phyloP scores from a whole-genome alignment of 2,113 vertebrate species.

The Siphamia tubifer region DNA sequence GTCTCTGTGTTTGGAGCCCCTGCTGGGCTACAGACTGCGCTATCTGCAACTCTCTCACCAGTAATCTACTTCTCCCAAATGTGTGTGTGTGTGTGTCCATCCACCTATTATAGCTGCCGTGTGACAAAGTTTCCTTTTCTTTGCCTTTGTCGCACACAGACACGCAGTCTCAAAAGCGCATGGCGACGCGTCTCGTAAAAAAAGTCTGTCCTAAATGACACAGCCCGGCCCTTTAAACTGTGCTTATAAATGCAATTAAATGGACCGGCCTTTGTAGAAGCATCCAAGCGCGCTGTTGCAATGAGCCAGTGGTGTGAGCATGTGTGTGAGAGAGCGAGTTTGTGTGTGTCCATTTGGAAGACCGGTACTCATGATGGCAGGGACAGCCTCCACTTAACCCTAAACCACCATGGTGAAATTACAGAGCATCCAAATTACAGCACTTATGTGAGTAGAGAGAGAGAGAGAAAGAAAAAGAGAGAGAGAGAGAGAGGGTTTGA shows the following conservation, averaged over 20 bases:
- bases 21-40: conserved; percentile 68
- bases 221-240: conserved; percentile 69
- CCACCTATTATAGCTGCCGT: conserved; percentile 30
- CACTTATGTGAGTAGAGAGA: conserved; percentile 61
- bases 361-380: conserved; percentile 54
- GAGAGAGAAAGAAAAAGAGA: conserved; percentile 25
- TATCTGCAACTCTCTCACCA: conserved; percentile 56
- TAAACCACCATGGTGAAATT: conserved; percentile 71
- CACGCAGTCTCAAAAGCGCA: not conserved
- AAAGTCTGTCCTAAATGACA: conserved; percentile 75
- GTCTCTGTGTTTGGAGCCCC: conserved; percentile 66
- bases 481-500: conserved; percentile 32
- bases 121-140: conserved; percentile 51
- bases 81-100: conserved; percentile 23
- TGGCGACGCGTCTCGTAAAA: conserved; percentile 59
- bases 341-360: conserved; percentile 61
- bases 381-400: conserved; percentile 75
- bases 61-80: conserved; percentile 32
- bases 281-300: conserved; percentile 53
- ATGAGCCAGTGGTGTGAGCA: conserved; percentile 40
- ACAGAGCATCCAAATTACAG: conserved; percentile 76
- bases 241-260: conserved; percentile 81
- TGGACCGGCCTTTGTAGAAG: conserved; percentile 67
- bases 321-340: conserved; percentile 12
- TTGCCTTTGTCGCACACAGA: conserved; percentile 1